Percentiles rank a stretch among this genome's conserved stretches.
These are phyloP conservation scores for Eulemur albifrons DNA, from an alignment of 2,797 vertebrate species.

Conservation along the genomic window DNA sequence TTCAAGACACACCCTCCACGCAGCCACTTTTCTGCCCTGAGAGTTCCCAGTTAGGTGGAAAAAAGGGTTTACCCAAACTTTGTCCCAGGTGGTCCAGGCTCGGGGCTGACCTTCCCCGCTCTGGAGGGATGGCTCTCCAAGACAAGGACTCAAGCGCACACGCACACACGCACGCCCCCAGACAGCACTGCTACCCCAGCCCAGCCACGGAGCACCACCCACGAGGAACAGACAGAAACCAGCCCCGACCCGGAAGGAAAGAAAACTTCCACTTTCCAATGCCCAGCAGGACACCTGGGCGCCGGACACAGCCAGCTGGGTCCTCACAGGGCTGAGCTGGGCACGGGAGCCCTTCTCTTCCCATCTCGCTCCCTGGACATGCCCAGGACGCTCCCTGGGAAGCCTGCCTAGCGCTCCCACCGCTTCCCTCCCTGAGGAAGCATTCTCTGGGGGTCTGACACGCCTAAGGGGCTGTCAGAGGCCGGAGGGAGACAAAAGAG, in stretches of 20 bases:
- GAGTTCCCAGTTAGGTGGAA: background rate
- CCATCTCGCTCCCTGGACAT: background rate
- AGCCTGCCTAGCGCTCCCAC: background rate
- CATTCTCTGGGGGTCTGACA: background rate
- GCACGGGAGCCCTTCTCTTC: fast-evolving
- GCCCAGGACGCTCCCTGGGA: background rate
- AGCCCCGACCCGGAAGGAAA: background rate
- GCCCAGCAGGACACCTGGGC: background rate
- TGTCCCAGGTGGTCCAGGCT: background rate
- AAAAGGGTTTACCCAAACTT: background rate
- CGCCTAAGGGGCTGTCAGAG: background rate
- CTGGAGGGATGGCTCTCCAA: background rate
- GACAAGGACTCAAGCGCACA: background rate
- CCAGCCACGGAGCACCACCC: background rate
- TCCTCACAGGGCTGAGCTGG: background rate
- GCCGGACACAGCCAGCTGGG: background rate
- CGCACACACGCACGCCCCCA: too few relatives aligned
- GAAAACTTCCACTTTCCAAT: background rate
- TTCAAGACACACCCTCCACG: background rate
- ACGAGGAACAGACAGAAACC: background rate
- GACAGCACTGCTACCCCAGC: background rate
- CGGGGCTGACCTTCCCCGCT: background rate
- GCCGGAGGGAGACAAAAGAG: too few relatives aligned
- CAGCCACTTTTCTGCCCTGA: background rate
- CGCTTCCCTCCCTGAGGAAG: background rate